Percentiles rank a stretch among this genome's conserved stretches.
These are phyloP conservation scores for Oscheius sp. DNA, from an alignment of 2,888 invertebrate genomes.

Conservation along the genomic window DNA sequence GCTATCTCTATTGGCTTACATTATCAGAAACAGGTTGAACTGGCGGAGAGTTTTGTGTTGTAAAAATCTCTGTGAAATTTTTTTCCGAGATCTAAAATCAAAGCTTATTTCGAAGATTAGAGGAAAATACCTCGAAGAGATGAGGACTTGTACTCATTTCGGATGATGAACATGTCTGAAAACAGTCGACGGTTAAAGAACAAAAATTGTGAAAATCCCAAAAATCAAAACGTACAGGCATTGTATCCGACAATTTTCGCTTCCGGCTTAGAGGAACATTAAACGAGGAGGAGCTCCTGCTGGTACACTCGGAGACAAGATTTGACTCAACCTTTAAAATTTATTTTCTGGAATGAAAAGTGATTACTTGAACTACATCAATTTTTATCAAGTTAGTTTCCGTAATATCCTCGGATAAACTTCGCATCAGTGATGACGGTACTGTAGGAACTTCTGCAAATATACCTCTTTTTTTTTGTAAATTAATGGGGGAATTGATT, in stretches of 20 bases:
- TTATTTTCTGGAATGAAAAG: too few relatives aligned
- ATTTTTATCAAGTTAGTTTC: too few relatives aligned
- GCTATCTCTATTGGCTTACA: background rate
- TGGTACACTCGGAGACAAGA: background rate
- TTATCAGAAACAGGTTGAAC: background rate
- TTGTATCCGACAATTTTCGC: constrained; percentile 4
- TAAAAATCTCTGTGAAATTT: constrained; percentile 16
- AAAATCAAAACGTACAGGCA: background rate
- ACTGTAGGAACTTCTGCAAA: too few relatives aligned
- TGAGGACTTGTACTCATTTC: constrained; percentile 12
- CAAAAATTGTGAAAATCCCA: background rate
- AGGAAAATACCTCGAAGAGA: constrained; percentile 8
- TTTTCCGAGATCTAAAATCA: constrained; percentile 11
- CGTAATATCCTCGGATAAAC: too few relatives aligned
- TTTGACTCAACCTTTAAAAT: too few relatives aligned
- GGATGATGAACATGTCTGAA: background rate
- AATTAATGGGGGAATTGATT: too few relatives aligned
- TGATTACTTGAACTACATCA: too few relatives aligned
- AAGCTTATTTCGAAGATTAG: background rate
- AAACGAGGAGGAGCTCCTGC: constrained; percentile 5
- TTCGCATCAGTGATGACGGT: too few relatives aligned
- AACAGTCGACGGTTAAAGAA: background rate
- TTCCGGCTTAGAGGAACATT: background rate
- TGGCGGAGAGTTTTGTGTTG: background rate
- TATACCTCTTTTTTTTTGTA: too few relatives aligned